phyloP scores from a whole-genome alignment of 1,140 invertebrate species.

The Magallana angulata region DNA sequence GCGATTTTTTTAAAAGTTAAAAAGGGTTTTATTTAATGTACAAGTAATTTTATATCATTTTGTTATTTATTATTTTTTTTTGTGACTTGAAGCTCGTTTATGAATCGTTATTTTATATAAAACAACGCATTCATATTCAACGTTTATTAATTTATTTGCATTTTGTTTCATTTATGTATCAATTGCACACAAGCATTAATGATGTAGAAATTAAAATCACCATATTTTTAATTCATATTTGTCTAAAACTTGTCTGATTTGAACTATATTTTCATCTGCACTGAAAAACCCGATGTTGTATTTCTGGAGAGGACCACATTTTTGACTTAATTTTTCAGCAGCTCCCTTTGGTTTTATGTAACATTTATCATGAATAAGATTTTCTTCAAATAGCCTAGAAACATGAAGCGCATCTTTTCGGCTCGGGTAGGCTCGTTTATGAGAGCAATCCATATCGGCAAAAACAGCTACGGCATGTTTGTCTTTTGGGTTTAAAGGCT shows the following conservation, averaged over 20 bases:
- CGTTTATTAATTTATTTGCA: conserved; percentile 5
- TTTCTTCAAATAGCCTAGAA: background rate
- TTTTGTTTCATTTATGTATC: background rate
- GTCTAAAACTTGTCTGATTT: background rate
- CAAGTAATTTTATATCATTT: too few species aligned
- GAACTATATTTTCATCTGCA: background rate
- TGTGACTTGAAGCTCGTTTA: too few species aligned
- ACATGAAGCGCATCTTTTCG: background rate
- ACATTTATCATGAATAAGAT: conserved; percentile 80
- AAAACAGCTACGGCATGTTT: background rate
- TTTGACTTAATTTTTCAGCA: background rate
- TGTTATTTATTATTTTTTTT: too few species aligned
- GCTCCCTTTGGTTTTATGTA: background rate
- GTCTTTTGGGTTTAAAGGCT: background rate
- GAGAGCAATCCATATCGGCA: background rate
- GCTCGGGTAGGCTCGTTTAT: background rate
- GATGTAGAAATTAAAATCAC: background rate
- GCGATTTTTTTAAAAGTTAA: too few species aligned
- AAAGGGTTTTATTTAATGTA: too few species aligned
- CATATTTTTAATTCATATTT: conserved; percentile 10
- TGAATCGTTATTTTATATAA: background rate
- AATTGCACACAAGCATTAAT: background rate
- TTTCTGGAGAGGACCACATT: background rate
- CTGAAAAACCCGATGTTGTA: background rate
- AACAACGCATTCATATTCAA: background rate